These are phyloP conservation scores for Salvelinus sp. DNA, from an alignment of 2,113 vertebrate genomes.

Conservation along the genomic window DNA sequence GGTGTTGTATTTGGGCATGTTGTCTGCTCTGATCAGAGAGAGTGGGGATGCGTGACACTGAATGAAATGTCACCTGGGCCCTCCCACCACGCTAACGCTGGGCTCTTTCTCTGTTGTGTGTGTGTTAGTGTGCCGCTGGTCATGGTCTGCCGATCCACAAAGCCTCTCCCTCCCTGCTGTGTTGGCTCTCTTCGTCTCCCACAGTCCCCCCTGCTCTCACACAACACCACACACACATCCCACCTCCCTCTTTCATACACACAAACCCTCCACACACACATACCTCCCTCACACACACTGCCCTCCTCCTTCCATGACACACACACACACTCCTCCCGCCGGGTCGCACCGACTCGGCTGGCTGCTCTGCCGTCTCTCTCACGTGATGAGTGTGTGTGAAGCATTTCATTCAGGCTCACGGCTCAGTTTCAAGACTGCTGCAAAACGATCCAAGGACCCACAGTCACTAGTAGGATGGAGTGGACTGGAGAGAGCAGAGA, in stretches of 20 bases:
- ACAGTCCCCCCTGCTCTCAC: slow-evolving; percentile 1
- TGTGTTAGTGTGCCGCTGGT: slow-evolving; percentile 50
- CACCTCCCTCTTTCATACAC: not conserved
- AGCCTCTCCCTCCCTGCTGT: slow-evolving; percentile 48
- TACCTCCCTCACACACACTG: not conserved
- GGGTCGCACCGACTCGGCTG: slow-evolving; percentile 48
- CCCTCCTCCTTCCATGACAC: slow-evolving; percentile 31
- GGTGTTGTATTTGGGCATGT: slow-evolving; percentile 30
- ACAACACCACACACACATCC: slow-evolving; percentile 28
- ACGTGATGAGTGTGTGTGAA: slow-evolving; percentile 57
- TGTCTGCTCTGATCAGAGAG: slow-evolving; percentile 45
- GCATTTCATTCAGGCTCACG: slow-evolving; percentile 59
- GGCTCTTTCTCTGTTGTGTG: slow-evolving; percentile 7
- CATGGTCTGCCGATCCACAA: slow-evolving; percentile 60
- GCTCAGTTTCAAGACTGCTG: slow-evolving; percentile 56
- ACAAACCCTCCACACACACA: slow-evolving; percentile 9
- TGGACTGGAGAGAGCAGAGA: slow-evolving; percentile 22
- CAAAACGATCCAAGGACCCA: slow-evolving; percentile 52
- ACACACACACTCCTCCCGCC: slow-evolving; percentile 26
- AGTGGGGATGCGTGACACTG: slow-evolving; percentile 44
- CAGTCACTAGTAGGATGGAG: slow-evolving; percentile 54
- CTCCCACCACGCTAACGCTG: slow-evolving; percentile 39
- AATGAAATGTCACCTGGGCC: slow-evolving; percentile 58
- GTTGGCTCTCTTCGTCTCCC: slow-evolving; percentile 46
- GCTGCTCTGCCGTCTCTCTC: slow-evolving; percentile 50